phyloP scores from a whole-genome alignment of 2,888 invertebrate genomes.

The Athalia rosae region DNA sequence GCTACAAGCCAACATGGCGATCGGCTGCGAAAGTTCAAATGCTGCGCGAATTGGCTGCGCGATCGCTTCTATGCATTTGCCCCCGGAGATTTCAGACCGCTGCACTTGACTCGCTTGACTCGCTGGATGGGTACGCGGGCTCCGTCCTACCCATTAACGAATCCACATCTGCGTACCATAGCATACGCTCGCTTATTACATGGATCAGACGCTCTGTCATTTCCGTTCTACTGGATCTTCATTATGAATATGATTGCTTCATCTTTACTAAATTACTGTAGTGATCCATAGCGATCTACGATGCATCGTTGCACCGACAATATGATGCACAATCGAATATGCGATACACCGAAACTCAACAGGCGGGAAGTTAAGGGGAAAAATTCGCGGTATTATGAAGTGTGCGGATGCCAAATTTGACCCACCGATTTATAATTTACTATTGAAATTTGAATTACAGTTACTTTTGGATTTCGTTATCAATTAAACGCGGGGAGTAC shows the following conservation, averaged over 20 bases:
- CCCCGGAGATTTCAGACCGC: conserved; percentile 27
- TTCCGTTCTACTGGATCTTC: too few species aligned
- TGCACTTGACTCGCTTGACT: background rate
- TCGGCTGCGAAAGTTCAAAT: conserved; percentile 66
- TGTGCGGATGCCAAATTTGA: background rate
- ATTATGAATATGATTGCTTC: too few species aligned
- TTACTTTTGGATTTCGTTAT: background rate
- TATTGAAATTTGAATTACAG: background rate
- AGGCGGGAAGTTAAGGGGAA: conserved; percentile 33
- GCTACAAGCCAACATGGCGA: conserved; percentile 73
- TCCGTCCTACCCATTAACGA: too few species aligned
- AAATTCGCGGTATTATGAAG: background rate
- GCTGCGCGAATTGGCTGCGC: conserved; percentile 66
- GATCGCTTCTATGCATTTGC: conserved; percentile 46
- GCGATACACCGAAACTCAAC: background rate
- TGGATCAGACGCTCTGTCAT: too few species aligned
- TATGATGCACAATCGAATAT: background rate
- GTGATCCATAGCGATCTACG: too few species aligned
- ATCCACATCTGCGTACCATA: too few species aligned
- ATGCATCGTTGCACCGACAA: background rate
- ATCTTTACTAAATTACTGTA: too few species aligned
- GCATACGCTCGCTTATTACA: too few species aligned
- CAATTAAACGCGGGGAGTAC: background rate
- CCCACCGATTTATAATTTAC: conserved; percentile 4
- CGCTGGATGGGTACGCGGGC: too few species aligned